phyloP scores from a whole-genome alignment of 1,140 invertebrate genomes.

The Drosophila ogumai region DNA sequence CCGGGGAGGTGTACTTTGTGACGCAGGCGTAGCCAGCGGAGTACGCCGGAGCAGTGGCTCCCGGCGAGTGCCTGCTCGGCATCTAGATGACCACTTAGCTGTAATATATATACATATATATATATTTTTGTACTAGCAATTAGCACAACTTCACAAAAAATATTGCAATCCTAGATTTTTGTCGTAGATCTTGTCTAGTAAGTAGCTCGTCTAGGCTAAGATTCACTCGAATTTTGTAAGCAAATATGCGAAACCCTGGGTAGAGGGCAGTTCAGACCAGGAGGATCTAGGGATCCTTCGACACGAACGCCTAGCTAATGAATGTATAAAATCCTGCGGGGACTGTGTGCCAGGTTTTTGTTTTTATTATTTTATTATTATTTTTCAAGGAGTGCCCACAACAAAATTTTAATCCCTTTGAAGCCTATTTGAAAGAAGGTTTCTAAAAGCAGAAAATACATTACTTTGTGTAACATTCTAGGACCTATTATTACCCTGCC shows the following conservation, averaged over 20 bases:
- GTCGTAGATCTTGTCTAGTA: conserved; percentile 58
- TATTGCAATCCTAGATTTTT: conserved; percentile 72
- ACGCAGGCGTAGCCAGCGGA: conserved; percentile 81
- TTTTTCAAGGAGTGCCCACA: neutral
- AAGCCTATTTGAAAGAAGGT: too few species aligned
- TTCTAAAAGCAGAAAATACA: neutral
- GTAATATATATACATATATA: conserved; percentile 49
- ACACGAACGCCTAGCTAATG: conserved; percentile 11
- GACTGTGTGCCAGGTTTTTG: conserved; percentile 49
- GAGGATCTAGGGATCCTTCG: neutral
- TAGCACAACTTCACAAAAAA: conserved; percentile 36
- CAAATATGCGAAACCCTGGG: conserved; percentile 24
- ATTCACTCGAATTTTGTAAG: conserved; percentile 67
- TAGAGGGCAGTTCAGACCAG: conserved; percentile 6
- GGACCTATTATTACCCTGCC: neutral
- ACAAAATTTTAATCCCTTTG: too few species aligned
- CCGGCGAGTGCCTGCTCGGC: conserved; percentile 70
- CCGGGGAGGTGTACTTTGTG: conserved; percentile 76
- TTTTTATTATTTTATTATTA: conserved; percentile 42
- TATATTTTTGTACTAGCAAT: conserved; percentile 74
- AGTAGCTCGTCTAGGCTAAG: conserved; percentile 40
- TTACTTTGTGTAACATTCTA: neutral
- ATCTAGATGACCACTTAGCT: conserved; percentile 58
- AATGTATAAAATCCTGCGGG: conserved; percentile 20
- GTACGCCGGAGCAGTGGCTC: conserved; percentile 56